phyloP scores from a whole-genome alignment of 2,113 vertebrate species.

The Genyomyrus donnyi region DNA sequence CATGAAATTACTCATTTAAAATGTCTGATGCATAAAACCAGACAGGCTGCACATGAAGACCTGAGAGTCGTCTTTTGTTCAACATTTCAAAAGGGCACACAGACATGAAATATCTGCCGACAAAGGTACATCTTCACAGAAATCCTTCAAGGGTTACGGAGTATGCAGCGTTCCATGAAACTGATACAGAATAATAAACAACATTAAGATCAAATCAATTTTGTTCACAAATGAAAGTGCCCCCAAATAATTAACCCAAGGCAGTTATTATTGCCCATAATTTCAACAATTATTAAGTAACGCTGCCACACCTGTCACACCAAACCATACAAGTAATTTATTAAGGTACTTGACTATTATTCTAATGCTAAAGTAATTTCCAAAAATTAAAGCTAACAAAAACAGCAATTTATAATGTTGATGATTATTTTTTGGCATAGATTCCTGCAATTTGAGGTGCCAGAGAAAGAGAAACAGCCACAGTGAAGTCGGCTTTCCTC shows the following conservation, averaged over 20 bases:
- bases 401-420: neutral
- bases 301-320: neutral
- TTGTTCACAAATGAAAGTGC: neutral
- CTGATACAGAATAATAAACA: neutral
- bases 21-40: neutral
- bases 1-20: neutral
- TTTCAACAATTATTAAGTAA: neutral
- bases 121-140: neutral
- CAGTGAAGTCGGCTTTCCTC: neutral
- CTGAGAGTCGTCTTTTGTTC: neutral
- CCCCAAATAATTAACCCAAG: neutral
- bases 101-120: neutral
- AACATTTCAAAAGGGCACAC: slow-evolving; percentile 4
- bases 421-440: neutral
- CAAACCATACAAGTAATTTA: neutral
- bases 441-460: neutral
- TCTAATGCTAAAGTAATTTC: neutral
- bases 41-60: neutral
- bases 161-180: neutral
- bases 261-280: neutral
- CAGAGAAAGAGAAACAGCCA: neutral
- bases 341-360: neutral
- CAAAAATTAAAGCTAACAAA: neutral
- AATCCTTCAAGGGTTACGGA: neutral
- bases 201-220: slow-evolving; percentile 7